Conservation (phyloP, 2,888 invertebrate species). For the Bedellia somnulentella region DNA sequence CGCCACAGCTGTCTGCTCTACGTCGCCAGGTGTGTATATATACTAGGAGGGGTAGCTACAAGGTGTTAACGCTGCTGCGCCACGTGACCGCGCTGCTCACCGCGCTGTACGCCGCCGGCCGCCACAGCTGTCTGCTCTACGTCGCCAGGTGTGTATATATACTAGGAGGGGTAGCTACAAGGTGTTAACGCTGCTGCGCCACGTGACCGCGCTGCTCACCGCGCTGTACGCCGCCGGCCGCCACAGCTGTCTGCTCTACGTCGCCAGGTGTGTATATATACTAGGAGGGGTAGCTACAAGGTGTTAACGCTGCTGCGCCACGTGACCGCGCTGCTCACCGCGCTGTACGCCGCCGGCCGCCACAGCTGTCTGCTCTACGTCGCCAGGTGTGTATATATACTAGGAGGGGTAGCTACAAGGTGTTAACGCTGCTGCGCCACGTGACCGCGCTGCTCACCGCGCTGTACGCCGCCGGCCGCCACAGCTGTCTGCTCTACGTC, state of each 20-base stretch:
- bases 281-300: not conserved
- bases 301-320: slow-evolving; percentile 69
- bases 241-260: slow-evolving; percentile 88
- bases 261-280: slow-evolving; percentile 25
- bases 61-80: slow-evolving; percentile 65
- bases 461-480: slow-evolving; percentile 77
- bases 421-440: slow-evolving; percentile 17
- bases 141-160: slow-evolving; percentile 30
- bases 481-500: slow-evolving; percentile 35
- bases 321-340: slow-evolving; percentile 32
- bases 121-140: slow-evolving; percentile 89
- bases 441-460: slow-evolving; percentile 31
- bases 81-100: slow-evolving; percentile 50
- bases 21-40: slow-evolving; percentile 36
- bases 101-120: slow-evolving; percentile 70
- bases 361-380: slow-evolving; percentile 87
- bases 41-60: not conserved
- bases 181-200: slow-evolving; percentile 67
- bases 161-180: not conserved
- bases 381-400: slow-evolving; percentile 25
- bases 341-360: slow-evolving; percentile 72
- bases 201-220: slow-evolving; percentile 44
- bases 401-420: not conserved
- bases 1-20: slow-evolving; percentile 90
- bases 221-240: slow-evolving; percentile 72